A percentile compares a stretch with the other conserved stretches of the same genome.
Conservation (phyloP, 2,888 invertebrate genomes). For the Tethea ocularis region DNA sequence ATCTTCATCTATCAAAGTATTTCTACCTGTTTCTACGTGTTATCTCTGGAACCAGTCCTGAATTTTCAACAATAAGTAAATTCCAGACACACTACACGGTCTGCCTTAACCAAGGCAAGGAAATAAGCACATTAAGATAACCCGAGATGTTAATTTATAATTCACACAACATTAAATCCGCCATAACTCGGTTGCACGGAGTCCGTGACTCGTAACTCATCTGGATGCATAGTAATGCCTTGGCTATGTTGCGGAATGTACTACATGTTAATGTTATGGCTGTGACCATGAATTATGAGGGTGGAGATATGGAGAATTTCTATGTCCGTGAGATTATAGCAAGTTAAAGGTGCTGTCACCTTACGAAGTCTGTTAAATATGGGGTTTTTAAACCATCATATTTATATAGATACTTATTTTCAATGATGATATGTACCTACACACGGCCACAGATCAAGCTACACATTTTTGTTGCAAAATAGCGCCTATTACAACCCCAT, state of each 20-base stretch:
- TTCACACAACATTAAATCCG: slow-evolving; percentile 70
- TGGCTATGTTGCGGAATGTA: background rate
- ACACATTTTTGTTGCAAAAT: too few species aligned
- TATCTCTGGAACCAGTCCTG: too few species aligned
- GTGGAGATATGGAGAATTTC: background rate
- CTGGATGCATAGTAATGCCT: slow-evolving; percentile 54
- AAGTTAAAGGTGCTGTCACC: background rate
- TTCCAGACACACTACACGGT: background rate
- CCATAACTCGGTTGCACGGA: slow-evolving; percentile 40
- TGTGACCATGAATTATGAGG: background rate
- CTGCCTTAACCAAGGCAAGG: slow-evolving; percentile 36
- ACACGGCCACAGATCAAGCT: too few species aligned
- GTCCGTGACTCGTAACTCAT: slow-evolving; percentile 46
- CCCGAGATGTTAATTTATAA: slow-evolving; percentile 73
- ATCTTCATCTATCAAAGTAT: too few species aligned
- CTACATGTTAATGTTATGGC: background rate
- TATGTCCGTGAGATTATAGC: background rate
- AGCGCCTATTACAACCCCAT: too few species aligned
- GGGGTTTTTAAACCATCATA: too few species aligned
- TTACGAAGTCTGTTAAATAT: too few species aligned
- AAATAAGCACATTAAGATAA: slow-evolving; percentile 68
- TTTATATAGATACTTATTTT: too few species aligned
- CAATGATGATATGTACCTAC: too few species aligned
- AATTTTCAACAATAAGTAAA: too few species aligned
- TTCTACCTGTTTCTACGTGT: too few species aligned